phyloP scores from a whole-genome alignment of 2,888 invertebrate genomes.

The Hemicrepidius hirtus region DNA sequence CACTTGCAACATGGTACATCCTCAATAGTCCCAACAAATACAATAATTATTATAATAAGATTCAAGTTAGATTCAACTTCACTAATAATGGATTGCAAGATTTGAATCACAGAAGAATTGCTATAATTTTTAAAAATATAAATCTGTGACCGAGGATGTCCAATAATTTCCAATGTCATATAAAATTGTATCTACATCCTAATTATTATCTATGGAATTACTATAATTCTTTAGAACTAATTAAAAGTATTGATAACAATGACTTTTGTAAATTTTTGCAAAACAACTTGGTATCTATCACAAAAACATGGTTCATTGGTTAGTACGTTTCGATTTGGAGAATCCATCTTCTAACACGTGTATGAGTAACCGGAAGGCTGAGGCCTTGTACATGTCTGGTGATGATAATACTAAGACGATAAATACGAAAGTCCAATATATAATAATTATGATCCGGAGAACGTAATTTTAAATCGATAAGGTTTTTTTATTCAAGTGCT shows the following conservation, averaged over 20 bases:
- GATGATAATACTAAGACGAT: constrained; percentile 17
- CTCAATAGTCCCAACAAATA: too few species aligned
- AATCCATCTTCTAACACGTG: constrained; percentile 23
- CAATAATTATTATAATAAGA: too few species aligned
- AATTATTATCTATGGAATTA: too few species aligned
- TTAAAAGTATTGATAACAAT: too few species aligned
- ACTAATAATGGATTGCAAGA: too few species aligned
- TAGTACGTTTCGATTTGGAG: constrained; percentile 13
- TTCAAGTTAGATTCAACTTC: too few species aligned
- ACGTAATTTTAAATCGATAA: neutral
- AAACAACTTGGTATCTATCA: constrained; percentile 3
- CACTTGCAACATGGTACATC: neutral
- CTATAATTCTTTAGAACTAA: too few species aligned
- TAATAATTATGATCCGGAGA: neutral
- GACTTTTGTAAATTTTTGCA: neutral
- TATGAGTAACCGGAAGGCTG: constrained; percentile 21
- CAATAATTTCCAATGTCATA: too few species aligned
- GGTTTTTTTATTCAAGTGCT: neutral
- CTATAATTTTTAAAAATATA: too few species aligned
- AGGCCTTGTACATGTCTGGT: constrained; percentile 22
- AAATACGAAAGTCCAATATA: constrained; percentile 4
- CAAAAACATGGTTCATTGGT: neutral
- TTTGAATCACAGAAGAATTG: too few species aligned
- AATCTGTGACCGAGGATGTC: too few species aligned
- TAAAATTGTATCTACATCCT: too few species aligned